These are phyloP conservation scores for Drosophila triauraria DNA, from an alignment of 1,140 invertebrate species.

Conservation along the genomic window DNA sequence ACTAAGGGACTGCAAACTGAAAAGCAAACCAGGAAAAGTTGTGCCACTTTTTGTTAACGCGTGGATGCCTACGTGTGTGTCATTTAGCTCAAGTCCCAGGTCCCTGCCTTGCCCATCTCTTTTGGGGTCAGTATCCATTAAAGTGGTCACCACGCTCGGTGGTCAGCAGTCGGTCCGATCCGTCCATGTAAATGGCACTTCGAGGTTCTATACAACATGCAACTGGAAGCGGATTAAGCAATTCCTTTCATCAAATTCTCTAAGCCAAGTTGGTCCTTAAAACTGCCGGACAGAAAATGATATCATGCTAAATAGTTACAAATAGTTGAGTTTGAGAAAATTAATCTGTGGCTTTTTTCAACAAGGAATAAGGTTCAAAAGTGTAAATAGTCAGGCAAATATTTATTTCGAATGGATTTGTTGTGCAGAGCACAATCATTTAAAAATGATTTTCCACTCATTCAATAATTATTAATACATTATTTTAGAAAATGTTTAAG, in stretches of 20 bases:
- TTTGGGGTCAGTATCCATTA: constrained; percentile 35
- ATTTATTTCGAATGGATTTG: too few relatives aligned
- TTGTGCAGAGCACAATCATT: too few relatives aligned
- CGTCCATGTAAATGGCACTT: constrained; percentile 29
- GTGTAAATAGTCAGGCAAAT: too few relatives aligned
- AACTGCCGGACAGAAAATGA: not conserved
- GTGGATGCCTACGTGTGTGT: constrained; percentile 60
- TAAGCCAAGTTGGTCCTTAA: too few relatives aligned
- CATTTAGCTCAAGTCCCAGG: constrained; percentile 30
- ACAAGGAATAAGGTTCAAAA: too few relatives aligned
- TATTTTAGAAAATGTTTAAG: not conserved
- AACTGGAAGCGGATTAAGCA: constrained; percentile 20
- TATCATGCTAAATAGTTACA: constrained; percentile 2
- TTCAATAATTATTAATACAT: too few relatives aligned
- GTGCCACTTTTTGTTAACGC: constrained; percentile 65
- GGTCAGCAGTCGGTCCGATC: constrained; percentile 16
- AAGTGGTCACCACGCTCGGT: constrained; percentile 18
- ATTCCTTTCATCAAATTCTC: constrained; percentile 9
- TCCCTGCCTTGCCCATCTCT: constrained; percentile 10
- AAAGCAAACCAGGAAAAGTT: constrained; percentile 65
- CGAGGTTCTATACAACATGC: constrained; percentile 1
- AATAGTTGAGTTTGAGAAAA: not conserved
- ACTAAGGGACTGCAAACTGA: constrained; percentile 61
- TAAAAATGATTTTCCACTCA: too few relatives aligned
- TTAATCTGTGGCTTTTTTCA: too few relatives aligned